Conservation (phyloP, 2,888 invertebrate genomes). For the Sclerodermus sp. region DNA sequence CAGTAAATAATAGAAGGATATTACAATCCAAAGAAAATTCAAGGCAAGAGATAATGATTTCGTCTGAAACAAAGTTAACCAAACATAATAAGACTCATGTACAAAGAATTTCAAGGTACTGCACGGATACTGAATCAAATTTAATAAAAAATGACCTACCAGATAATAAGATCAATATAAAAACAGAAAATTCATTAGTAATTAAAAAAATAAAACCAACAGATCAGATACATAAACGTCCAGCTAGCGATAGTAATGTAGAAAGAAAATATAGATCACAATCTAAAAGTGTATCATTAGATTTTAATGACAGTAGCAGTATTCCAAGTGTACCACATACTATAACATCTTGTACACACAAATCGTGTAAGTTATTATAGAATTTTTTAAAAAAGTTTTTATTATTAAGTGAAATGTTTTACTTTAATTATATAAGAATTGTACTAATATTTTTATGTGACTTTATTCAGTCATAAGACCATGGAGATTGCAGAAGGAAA, state of each 20-base stretch:
- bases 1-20: conserved; percentile 17
- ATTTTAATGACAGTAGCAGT: conserved; percentile 6
- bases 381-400: no score
- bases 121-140: no score
- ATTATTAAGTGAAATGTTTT: background rate
- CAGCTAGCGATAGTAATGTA: conserved; percentile 15
- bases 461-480: conserved; percentile 65
- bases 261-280: conserved; percentile 5
- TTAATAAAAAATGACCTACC: no score
- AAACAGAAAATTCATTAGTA: no score
- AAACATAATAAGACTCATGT: no score
- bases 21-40: conserved; percentile 6
- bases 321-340: conserved; percentile 15
- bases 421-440: background rate
- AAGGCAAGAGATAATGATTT: background rate
- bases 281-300: conserved; percentile 19
- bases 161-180: no score
- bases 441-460: conserved; percentile 4
- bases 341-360: conserved; percentile 15
- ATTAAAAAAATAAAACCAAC: no score
- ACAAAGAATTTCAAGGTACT: no score
- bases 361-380: conserved; percentile 50
- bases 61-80: no score
- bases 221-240: background rate
- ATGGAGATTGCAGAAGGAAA: conserved; percentile 57